Evolutionary conservation across 2,797 vertebrate genomes (phyloP).

Genomic region (Pseudomugil tenellus): DNA sequence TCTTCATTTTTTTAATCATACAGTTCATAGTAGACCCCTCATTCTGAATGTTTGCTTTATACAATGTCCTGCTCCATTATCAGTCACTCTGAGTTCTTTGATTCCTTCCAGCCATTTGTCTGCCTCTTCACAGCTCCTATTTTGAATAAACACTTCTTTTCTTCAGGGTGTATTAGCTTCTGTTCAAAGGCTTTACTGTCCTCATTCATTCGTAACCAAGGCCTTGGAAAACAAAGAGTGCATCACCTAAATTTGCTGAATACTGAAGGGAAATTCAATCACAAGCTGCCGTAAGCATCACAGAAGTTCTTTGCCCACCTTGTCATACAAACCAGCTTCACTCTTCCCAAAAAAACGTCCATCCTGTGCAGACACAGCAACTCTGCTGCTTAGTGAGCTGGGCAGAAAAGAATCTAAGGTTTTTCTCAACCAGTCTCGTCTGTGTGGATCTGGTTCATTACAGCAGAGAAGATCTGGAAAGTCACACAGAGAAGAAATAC

Average conservation of each 20-base stretch:
- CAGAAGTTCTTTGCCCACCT: constrained; percentile 68
- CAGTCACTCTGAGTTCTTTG: constrained; percentile 40
- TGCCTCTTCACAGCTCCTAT: constrained; percentile 20
- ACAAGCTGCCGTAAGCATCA: constrained; percentile 22
- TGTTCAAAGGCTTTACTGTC: constrained; percentile 52
- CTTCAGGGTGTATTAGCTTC: constrained; percentile 40
- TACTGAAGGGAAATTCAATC: constrained; percentile 20
- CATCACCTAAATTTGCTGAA: constrained; percentile 40
- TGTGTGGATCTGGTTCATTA: constrained; percentile 89
- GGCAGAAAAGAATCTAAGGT: constrained; percentile 95
- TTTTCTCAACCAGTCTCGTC: constrained; percentile 86
- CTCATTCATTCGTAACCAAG: constrained; percentile 39
- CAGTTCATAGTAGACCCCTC: constrained; percentile 16
- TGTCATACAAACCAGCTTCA: constrained; percentile 75
- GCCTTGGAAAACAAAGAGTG: constrained; percentile 29
- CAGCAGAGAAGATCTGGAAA: constrained; percentile 88
- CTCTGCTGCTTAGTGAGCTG: constrained; percentile 68
- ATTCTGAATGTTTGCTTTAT: constrained; percentile 19
- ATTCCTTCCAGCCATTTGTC: constrained; percentile 39
- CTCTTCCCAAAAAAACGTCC: constrained; percentile 84
- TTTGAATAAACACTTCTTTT: constrained; percentile 46
- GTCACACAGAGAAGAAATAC: constrained; percentile 26
- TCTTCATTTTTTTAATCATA: constrained; percentile 14
- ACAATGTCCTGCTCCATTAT: constrained; percentile 40
- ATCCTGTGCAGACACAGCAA: constrained; percentile 86